Evolutionary conservation across 1,140 invertebrate species (phyloP).

Genomic region (Apis cerana): DNA sequence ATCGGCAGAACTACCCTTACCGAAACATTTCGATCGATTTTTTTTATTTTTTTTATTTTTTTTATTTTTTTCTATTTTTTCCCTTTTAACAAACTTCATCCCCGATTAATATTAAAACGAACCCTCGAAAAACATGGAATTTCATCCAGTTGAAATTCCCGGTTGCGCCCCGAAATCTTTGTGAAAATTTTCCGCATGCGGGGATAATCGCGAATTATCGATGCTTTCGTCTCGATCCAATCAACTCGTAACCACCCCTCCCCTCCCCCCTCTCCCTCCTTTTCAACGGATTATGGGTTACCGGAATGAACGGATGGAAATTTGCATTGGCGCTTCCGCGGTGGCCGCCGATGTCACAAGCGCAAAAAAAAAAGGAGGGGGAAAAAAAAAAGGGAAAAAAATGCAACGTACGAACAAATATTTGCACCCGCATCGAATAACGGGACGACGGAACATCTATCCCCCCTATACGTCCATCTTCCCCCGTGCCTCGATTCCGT

Average conservation of each 20-base stretch:
- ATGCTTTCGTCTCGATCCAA: not conserved
- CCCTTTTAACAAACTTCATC: constrained; percentile 8
- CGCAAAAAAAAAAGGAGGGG: not conserved
- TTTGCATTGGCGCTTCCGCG: not conserved
- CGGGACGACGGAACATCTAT: not conserved
- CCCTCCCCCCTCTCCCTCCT: not conserved
- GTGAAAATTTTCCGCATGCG: not conserved
- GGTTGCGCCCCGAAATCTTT: not conserved
- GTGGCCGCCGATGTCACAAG: not conserved
- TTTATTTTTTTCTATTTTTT: too few relatives aligned
- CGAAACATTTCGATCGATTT: too few relatives aligned
- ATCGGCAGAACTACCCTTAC: too few relatives aligned
- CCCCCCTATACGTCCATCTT: constrained; percentile 19
- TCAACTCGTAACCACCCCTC: not conserved
- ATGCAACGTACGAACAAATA: constrained; percentile 21
- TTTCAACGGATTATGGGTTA: not conserved
- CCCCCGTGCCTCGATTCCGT: constrained; percentile 31
- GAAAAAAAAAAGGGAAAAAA: not conserved
- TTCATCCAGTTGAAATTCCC: not conserved
- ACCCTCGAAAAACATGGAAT: not conserved
- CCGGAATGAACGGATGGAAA: not conserved
- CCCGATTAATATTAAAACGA: not conserved
- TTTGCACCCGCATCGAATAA: constrained; percentile 40
- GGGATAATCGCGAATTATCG: too few relatives aligned
- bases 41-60: too few relatives aligned